Conservation (phyloP, 2,797 vertebrate genomes). For the Bovichtus diacanthus region DNA sequence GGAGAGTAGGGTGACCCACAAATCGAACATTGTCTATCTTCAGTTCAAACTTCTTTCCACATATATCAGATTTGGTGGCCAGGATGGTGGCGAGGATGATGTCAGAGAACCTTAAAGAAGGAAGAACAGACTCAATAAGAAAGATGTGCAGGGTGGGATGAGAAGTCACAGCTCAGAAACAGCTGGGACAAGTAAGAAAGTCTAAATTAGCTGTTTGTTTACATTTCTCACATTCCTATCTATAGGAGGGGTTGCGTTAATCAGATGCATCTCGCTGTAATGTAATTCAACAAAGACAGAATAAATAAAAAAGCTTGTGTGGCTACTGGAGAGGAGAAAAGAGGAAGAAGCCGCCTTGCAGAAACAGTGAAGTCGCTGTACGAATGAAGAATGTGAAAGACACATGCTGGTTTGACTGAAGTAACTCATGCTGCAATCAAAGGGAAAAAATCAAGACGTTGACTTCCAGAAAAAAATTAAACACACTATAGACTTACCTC, state of each 20-base stretch:
- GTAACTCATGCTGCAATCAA: constrained; percentile 78
- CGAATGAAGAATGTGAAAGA: constrained; percentile 70
- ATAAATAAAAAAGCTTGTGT: constrained; percentile 51
- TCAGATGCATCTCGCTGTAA: constrained; percentile 60
- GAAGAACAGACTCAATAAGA: constrained; percentile 7
- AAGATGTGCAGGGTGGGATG: background rate
- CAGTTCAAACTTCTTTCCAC: constrained; percentile 98
- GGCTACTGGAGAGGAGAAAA: constrained; percentile 62
- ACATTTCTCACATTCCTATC: constrained; percentile 42
- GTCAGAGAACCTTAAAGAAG: constrained; percentile 92
- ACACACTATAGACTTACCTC: constrained; percentile 57
- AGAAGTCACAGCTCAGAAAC: constrained; percentile 21
- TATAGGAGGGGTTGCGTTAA: constrained; percentile 56
- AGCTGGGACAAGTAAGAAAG: constrained; percentile 32
- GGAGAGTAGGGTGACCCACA: constrained; percentile 95
- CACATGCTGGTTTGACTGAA: constrained; percentile 78
- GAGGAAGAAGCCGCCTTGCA: constrained; percentile 60
- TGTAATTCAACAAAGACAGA: constrained; percentile 46
- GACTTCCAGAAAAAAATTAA: constrained; percentile 53
- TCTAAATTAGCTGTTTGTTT: constrained; percentile 51
- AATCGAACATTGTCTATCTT: constrained; percentile 99
- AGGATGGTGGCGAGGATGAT: constrained; percentile 97
- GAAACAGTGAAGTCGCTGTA: constrained; percentile 65
- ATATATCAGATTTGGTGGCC: constrained; percentile 99
- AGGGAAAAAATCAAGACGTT: constrained; percentile 65